Conservation (phyloP, 2,888 invertebrate genomes). For the Spodoptera exigua region DNA sequence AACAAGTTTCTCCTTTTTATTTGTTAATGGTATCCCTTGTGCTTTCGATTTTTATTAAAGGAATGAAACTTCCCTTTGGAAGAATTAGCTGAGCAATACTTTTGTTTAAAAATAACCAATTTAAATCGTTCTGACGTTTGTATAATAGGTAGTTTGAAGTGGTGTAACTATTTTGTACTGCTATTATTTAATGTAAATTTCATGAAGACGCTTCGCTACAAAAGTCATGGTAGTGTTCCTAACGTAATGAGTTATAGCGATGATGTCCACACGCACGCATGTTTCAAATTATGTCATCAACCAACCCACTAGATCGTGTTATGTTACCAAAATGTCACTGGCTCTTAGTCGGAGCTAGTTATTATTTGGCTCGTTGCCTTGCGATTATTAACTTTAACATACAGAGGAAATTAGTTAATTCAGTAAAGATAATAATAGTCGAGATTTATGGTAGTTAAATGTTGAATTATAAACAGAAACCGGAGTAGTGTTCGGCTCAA, state of each 20-base stretch:
- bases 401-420: conserved; percentile 63
- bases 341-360: conserved; percentile 72
- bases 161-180: conserved; percentile 29
- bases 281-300: conserved; percentile 83
- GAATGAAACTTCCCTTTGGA: not conserved
- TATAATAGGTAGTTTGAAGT: conserved; percentile 1
- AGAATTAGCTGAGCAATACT: too few species aligned
- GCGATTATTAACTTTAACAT: conserved; percentile 74
- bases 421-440: conserved; percentile 56
- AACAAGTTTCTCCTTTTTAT: conserved; percentile 55
- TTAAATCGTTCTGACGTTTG: not conserved
- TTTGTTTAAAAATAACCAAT: too few species aligned
- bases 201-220: conserved; percentile 52
- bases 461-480: conserved; percentile 54
- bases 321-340: conserved; percentile 79
- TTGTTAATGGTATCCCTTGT: conserved; percentile 58
- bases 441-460: conserved; percentile 47
- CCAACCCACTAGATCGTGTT: conserved; percentile 74
- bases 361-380: conserved; percentile 84
- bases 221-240: conserved; percentile 65
- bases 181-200: conserved; percentile 51
- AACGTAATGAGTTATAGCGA: conserved; percentile 73
- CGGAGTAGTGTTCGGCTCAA: conserved; percentile 56
- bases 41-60: conserved; percentile 33
- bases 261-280: conserved; percentile 72